Evolutionary conservation across 2,888 invertebrate genomes (phyloP).

Genomic region (Thereva unica): DNA sequence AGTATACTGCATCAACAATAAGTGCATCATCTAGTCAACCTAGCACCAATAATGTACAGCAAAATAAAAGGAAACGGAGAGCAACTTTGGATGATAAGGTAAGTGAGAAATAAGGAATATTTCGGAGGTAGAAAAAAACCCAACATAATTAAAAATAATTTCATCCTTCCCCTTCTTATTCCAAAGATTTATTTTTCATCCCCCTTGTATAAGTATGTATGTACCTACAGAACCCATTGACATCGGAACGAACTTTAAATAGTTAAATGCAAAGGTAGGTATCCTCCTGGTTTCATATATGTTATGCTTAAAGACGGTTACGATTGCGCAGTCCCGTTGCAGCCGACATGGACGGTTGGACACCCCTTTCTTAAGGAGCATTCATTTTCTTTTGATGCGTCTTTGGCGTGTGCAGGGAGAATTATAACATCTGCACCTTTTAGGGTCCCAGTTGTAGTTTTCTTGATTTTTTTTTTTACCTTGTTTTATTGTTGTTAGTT

Average conservation of each 20-base stretch:
- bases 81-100: constrained; percentile 38
- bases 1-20: not conserved
- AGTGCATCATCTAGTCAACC: constrained; percentile 15
- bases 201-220: too few species aligned
- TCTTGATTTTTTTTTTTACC: not conserved
- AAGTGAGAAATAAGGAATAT: not conserved
- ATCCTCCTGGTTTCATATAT: not conserved
- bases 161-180: not conserved
- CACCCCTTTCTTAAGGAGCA: constrained; percentile 2
- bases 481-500: too few species aligned
- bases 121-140: not conserved
- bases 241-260: too few species aligned
- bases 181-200: too few species aligned
- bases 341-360: constrained; percentile 7
- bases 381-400: not conserved
- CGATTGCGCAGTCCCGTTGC: not conserved
- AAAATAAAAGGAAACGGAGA: constrained; percentile 39
- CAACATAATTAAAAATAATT: not conserved
- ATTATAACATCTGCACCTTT: constrained; percentile 6
- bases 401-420: not conserved
- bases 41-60: constrained; percentile 13
- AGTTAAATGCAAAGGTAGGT: not conserved
- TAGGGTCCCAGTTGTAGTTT: not conserved
- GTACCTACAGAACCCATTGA: too few species aligned
- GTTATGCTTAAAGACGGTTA: not conserved